phyloP scores from a whole-genome alignment of 2,888 invertebrate species.

The Luperina testacea region DNA sequence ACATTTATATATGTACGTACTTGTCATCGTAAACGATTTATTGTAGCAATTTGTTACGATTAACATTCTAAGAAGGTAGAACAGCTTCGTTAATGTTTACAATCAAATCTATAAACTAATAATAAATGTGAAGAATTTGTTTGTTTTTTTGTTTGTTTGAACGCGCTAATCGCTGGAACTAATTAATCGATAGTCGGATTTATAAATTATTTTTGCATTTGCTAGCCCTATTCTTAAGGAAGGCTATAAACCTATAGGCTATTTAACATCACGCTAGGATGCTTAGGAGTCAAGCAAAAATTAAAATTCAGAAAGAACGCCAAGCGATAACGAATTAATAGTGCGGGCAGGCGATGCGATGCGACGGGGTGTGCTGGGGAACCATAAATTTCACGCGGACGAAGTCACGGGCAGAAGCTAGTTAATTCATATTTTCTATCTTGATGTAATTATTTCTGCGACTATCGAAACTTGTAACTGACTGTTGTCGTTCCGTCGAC shows the following conservation, averaged over 20 bases:
- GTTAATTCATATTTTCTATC: constrained; percentile 29
- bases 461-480: neutral
- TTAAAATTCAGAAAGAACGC: too few relatives aligned
- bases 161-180: neutral
- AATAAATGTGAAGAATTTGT: neutral
- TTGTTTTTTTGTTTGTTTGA: too few relatives aligned
- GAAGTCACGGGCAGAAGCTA: too few relatives aligned
- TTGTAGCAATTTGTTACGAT: constrained; percentile 38
- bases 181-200: neutral
- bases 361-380: too few relatives aligned
- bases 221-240: too few relatives aligned
- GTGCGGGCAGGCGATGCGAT: too few relatives aligned
- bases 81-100: constrained; percentile 31
- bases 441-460: constrained; percentile 18
- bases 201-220: neutral
- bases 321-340: too few relatives aligned
- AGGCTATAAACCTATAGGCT: too few relatives aligned
- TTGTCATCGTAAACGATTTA: constrained; percentile 53
- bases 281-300: too few relatives aligned
- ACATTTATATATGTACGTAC: constrained; percentile 16
- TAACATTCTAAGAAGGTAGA: constrained; percentile 17
- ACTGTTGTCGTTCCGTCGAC: neutral
- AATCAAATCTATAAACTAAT: constrained; percentile 17
- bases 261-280: too few relatives aligned
- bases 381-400: too few relatives aligned